Conservation (phyloP, 1,140 invertebrate species). For the Drosophila elegans region DNA sequence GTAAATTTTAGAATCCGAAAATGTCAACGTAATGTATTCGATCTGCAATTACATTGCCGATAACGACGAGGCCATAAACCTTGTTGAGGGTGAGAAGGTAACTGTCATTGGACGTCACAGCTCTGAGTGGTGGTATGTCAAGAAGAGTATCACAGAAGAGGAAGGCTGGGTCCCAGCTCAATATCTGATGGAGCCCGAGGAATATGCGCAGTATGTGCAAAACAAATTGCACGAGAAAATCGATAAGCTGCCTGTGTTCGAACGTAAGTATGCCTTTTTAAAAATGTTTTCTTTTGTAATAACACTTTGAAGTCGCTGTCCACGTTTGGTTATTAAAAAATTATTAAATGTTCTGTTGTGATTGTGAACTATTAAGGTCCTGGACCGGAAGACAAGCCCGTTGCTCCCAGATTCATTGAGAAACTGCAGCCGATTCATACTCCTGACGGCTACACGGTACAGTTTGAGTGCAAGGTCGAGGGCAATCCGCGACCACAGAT, state of each 20-base stretch:
- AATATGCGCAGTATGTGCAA: slow-evolving; percentile 93
- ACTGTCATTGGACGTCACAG: slow-evolving; percentile 93
- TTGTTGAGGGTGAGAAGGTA: slow-evolving; percentile 95
- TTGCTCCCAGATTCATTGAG: slow-evolving; percentile 93
- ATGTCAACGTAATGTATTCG: slow-evolving; percentile 92
- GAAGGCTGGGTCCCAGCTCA: slow-evolving; percentile 96
- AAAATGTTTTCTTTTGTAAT: slow-evolving; percentile 6
- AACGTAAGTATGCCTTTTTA: slow-evolving; percentile 89
- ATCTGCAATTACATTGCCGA: slow-evolving; percentile 95
- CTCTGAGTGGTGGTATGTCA: slow-evolving; percentile 96
- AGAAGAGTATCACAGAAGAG: slow-evolving; percentile 95
- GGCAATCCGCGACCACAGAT: slow-evolving; percentile 95
- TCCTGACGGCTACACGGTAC: slow-evolving; percentile 93
- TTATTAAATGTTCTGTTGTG: slow-evolving; percentile 55
- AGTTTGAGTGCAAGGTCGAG: slow-evolving; percentile 96
- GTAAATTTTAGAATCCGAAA: slow-evolving; percentile 86
- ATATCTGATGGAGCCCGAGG: slow-evolving; percentile 92
- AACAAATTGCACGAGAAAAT: slow-evolving; percentile 96
- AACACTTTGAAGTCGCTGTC: slow-evolving; percentile 27
- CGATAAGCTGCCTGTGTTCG: slow-evolving; percentile 95
- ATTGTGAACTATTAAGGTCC: slow-evolving; percentile 88
- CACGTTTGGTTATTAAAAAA: slow-evolving; percentile 59
- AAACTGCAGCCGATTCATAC: slow-evolving; percentile 93
- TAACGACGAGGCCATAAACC: slow-evolving; percentile 93
- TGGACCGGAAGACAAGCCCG: slow-evolving; percentile 90